Percentiles rank a stretch among this genome's conserved stretches.
Evolutionary conservation across 2,113 vertebrate genomes (phyloP).

Genomic region (Papio anubis): DNA sequence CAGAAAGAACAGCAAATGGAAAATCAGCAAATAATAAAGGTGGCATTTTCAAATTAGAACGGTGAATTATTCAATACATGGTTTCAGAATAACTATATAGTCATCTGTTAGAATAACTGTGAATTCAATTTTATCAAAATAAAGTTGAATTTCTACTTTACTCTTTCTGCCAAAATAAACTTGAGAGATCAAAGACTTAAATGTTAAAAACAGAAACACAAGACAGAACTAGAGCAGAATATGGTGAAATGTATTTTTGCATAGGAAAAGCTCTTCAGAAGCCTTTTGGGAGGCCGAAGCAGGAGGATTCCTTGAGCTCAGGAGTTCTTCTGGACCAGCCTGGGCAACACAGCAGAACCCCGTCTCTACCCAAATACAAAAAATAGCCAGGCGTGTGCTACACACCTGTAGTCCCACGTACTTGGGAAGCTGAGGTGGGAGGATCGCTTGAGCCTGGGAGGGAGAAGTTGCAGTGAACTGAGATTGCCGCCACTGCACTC

Average conservation of each 20-base stretch:
- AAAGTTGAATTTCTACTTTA: slow-evolving; percentile 33
- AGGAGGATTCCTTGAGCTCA: too few species aligned
- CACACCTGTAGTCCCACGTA: too few species aligned
- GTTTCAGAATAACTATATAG: background rate
- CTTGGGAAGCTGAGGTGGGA: too few species aligned
- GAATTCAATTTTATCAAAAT: slow-evolving; percentile 8
- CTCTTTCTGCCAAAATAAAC: slow-evolving; percentile 19
- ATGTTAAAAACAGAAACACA: slow-evolving; percentile 6
- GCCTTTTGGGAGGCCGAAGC: too few species aligned
- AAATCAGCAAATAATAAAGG: slow-evolving; percentile 32
- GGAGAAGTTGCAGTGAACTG: too few species aligned
- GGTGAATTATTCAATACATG: background rate
- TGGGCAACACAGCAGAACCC: too few species aligned
- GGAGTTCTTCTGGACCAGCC: too few species aligned
- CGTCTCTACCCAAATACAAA: too few species aligned
- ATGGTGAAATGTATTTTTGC: background rate
- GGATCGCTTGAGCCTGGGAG: too few species aligned
- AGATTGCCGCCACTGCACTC: too few species aligned
- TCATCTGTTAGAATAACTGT: background rate
- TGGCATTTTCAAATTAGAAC: background rate
- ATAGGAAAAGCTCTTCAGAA: background rate
- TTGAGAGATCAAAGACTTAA: background rate
- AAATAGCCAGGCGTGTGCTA: too few species aligned
- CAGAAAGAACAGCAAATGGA: background rate
- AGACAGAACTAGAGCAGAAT: background rate